These are phyloP conservation scores for Pachycephus smyrnensis DNA, from an alignment of 2,888 invertebrate species.

Conservation along the genomic window DNA sequence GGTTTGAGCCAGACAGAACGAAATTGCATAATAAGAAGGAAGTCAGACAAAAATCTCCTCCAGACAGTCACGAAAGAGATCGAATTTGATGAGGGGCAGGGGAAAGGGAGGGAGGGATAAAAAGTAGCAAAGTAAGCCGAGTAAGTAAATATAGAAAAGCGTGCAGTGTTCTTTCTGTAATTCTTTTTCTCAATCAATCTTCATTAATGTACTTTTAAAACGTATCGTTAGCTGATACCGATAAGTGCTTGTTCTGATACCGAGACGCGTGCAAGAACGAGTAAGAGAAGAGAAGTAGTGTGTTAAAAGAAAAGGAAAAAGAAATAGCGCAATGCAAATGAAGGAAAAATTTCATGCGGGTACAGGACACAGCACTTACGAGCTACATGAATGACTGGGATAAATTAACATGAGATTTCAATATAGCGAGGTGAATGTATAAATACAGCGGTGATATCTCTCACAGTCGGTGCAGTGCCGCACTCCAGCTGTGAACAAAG, in stretches of 20 bases:
- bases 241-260: neutral
- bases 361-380: conserved; percentile 39
- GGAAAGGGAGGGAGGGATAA: conserved; percentile 31
- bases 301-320: conserved; percentile 16
- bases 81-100: conserved; percentile 38
- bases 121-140: conserved; percentile 20
- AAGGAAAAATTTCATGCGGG: conserved; percentile 43
- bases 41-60: conserved; percentile 60
- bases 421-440: conserved; percentile 36
- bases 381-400: conserved; percentile 52
- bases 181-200: neutral
- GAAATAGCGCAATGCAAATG: conserved; percentile 20
- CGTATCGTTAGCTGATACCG: neutral
- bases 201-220: neutral
- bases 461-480: conserved; percentile 64
- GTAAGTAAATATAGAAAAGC: conserved; percentile 17
- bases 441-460: conserved; percentile 52
- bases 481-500: conserved; percentile 64
- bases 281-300: conserved; percentile 13
- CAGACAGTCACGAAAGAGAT: conserved; percentile 66
- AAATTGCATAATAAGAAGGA: conserved; percentile 45
- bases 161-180: conserved; percentile 10
- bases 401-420: conserved; percentile 45
- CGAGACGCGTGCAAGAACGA: neutral
- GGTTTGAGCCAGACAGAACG: conserved; percentile 56